phyloP scores from a whole-genome alignment of 2,888 invertebrate species.

The Siphonodentalium dalli region DNA sequence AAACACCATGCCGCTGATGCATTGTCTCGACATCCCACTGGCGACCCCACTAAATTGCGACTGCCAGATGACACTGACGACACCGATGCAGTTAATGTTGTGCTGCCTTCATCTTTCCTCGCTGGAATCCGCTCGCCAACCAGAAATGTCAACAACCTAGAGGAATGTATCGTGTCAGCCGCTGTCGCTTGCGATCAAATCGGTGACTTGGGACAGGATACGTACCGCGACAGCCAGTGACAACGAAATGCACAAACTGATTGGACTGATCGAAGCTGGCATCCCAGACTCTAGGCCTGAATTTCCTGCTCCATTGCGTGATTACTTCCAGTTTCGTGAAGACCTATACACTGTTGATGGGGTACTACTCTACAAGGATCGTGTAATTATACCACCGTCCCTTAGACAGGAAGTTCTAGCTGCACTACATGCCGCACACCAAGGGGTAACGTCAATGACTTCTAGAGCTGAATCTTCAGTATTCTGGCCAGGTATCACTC shows the following conservation, averaged over 20 bases:
- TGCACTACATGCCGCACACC: slow-evolving; percentile 29
- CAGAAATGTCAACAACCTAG: no score
- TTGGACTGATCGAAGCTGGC: slow-evolving; percentile 11
- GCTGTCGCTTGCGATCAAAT: slow-evolving; percentile 1
- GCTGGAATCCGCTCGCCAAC: not conserved
- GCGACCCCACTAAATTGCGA: not conserved
- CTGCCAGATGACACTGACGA: slow-evolving; percentile 12
- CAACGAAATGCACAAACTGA: slow-evolving; percentile 5
- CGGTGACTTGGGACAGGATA: slow-evolving; percentile 25
- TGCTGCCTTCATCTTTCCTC: not conserved
- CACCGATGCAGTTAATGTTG: not conserved
- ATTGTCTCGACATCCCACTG: slow-evolving; percentile 20
- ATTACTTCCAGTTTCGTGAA: slow-evolving; percentile 14
- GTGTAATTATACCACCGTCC: slow-evolving; percentile 20
- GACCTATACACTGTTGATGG: slow-evolving; percentile 25
- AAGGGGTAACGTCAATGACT: slow-evolving; percentile 25
- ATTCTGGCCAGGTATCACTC: slow-evolving; percentile 27
- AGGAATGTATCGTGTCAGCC: no score
- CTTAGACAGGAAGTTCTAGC: slow-evolving; percentile 18
- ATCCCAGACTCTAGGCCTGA: slow-evolving; percentile 11
- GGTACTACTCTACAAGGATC: slow-evolving; percentile 25
- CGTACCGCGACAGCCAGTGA: slow-evolving; percentile 25
- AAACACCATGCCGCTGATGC: slow-evolving; percentile 15
- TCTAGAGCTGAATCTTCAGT: slow-evolving; percentile 26
- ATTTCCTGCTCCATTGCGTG: slow-evolving; percentile 9